phyloP scores from a whole-genome alignment of 2,888 invertebrate species.

The Crossocerus cetratus region DNA sequence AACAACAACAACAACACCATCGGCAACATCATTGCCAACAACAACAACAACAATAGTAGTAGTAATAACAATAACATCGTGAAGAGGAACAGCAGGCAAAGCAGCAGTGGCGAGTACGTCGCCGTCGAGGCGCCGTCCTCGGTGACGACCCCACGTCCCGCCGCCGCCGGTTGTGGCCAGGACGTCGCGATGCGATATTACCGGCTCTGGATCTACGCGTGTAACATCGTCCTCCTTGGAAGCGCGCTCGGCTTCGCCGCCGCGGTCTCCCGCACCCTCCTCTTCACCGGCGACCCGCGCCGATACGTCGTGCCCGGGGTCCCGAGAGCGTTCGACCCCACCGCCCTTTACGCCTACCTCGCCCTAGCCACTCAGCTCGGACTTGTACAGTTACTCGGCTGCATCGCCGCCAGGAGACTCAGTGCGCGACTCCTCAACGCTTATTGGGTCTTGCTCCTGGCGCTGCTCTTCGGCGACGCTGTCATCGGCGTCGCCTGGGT shows the following conservation, averaged over 20 bases:
- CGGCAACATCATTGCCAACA: conserved; percentile 50
- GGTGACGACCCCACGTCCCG: conserved; percentile 58
- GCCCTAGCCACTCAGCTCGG: conserved; percentile 87
- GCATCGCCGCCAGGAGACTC: conserved; percentile 88
- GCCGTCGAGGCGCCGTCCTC: conserved; percentile 58
- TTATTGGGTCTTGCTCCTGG: conserved; percentile 89
- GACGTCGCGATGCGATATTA: conserved; percentile 87
- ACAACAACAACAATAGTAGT: conserved; percentile 46
- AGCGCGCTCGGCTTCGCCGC: conserved; percentile 89
- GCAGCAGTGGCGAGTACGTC: conserved; percentile 41
- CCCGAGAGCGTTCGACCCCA: conserved; percentile 85
- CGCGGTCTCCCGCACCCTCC: conserved; percentile 84
- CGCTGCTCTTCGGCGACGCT: conserved; percentile 89
- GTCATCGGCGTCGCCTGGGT: conserved; percentile 92
- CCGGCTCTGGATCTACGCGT: conserved; percentile 95
- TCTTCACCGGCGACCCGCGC: conserved; percentile 82
- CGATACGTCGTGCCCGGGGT: conserved; percentile 86
- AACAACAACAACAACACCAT: conserved; percentile 45
- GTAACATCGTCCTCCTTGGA: conserved; percentile 91
- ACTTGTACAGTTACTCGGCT: conserved; percentile 86
- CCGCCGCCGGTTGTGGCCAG: conserved; percentile 77
- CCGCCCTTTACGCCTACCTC: conserved; percentile 90
- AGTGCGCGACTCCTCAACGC: conserved; percentile 89
- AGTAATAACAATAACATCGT: conserved; percentile 35
- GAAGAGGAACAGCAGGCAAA: conserved; percentile 38